Evolutionary conservation across 2,797 vertebrate species (phyloP).

Genomic region (Taeniopygia guttata): DNA sequence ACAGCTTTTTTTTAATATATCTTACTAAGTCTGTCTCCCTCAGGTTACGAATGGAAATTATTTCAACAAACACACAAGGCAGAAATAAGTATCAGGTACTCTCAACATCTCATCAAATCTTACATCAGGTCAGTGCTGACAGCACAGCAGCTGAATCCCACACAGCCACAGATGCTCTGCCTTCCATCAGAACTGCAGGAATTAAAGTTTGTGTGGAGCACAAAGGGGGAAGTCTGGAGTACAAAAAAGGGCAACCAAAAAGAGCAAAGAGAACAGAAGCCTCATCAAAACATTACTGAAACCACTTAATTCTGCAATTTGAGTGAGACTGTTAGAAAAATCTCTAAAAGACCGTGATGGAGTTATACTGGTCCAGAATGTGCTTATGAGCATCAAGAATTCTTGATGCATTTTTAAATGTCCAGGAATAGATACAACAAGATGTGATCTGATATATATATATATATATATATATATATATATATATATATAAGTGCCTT

Average conservation of each 20-base stretch:
- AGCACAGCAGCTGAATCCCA: neutral
- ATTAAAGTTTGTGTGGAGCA: neutral
- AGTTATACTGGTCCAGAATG: neutral
- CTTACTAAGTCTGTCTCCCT: neutral
- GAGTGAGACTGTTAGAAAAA: neutral
- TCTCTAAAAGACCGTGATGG: neutral
- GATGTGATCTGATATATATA: neutral
- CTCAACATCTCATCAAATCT: neutral
- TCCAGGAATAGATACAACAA: neutral
- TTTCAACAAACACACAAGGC: neutral
- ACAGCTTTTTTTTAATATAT: neutral
- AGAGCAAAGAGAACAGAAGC: neutral
- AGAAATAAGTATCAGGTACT: neutral
- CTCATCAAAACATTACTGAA: neutral
- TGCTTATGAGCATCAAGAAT: rapidly evolving
- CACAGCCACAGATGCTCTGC: neutral
- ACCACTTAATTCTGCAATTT: neutral
- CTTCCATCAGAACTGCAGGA: neutral
- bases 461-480: neutral
- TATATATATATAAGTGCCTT: neutral
- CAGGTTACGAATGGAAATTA: neutral
- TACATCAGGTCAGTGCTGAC: neutral
- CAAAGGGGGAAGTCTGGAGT: neutral
- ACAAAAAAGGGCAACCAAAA: neutral
- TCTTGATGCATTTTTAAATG: neutral